Evolutionary conservation across 2,797 vertebrate genomes (phyloP), one percentile per base, ranked within the genome.

Genomic region (Myotis daubentonii): DNA sequence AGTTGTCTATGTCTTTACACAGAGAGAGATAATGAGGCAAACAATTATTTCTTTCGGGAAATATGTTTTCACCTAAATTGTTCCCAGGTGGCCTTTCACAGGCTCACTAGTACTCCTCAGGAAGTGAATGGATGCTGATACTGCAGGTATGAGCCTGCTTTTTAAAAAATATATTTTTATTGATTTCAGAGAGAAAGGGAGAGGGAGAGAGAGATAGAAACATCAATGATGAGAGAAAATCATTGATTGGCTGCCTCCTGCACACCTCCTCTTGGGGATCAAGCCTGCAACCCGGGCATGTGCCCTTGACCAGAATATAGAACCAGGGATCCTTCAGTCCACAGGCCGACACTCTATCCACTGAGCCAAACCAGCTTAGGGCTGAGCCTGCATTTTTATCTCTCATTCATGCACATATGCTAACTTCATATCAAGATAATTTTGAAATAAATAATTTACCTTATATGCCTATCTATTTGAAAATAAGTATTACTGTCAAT

Each of bases 401-500:
- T 94, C 75, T 90, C 92, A 49, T 47, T 82, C 90, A 75, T 47
- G 36, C 23, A 76, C 47, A 53, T 76, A 51, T n/a, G 49, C 22
- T 95, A 89, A 92, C 70, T 91, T 93, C n/a, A 62, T 53, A 66
- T 87, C 66, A 86, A 89, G 41, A 75, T 65, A 55, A 82, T 89
- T 80, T 47, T 74, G 36, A 93, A 87, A 93, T 22, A 51, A 8
- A 66, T 62, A 36, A 62, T 71, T 74, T 80, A 71, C n/a, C 78
- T 88, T 68, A 47, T 53, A 70, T 22, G 68, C 28, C 15, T 82
- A 53, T 57, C 44, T 92, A 55, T 30, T 68, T 87, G 60, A 76
- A 93, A 97, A 25, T 36, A 76, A 66, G 49, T 72, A 91, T 85
- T 44, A 38, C 49, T 94, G 16, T 87, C 85, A 87, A 70, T 28